Evolutionary conservation across 2,797 vertebrate genomes (phyloP).

Genomic region (Acanthurus lineatus): DNA sequence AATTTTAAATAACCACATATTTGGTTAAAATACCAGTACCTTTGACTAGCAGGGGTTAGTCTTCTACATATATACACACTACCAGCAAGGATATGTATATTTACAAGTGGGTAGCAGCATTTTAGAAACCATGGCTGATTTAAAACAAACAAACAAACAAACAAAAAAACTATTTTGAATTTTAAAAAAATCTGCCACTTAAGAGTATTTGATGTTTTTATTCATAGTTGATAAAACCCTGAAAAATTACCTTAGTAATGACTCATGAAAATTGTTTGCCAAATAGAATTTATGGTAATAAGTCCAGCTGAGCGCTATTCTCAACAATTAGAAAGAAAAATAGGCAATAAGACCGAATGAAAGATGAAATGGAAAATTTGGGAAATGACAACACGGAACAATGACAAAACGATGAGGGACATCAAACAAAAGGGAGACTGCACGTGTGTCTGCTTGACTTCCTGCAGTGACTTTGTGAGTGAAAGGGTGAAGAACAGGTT

Average conservation of each 20-base stretch:
- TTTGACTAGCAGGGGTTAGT: constrained; percentile 68
- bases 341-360: constrained; percentile 17
- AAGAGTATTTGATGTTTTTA: constrained; percentile 10
- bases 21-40: constrained; percentile 73
- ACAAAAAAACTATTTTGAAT: constrained; percentile 3
- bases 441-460: constrained; percentile 61
- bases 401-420: constrained; percentile 25
- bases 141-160: constrained; percentile 33
- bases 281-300: constrained; percentile 59
- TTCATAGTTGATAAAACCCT: constrained; percentile 20
- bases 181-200: constrained; percentile 4
- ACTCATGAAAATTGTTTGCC: constrained; percentile 40
- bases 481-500: constrained; percentile 31
- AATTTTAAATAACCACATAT: constrained; percentile 67
- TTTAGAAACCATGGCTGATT: constrained; percentile 59
- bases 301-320: constrained; percentile 51
- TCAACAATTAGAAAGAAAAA: constrained; percentile 47
- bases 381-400: constrained; percentile 18
- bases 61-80: constrained; percentile 82
- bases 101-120: constrained; percentile 79
- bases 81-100: constrained; percentile 71
- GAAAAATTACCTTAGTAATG: constrained; percentile 33
- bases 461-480: constrained; percentile 57
- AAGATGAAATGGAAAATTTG: constrained; percentile 13
- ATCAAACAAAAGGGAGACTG: constrained; percentile 46